These are phyloP conservation scores for Leucoma salicis DNA, from an alignment of 2,888 invertebrate species.

Conservation along the genomic window DNA sequence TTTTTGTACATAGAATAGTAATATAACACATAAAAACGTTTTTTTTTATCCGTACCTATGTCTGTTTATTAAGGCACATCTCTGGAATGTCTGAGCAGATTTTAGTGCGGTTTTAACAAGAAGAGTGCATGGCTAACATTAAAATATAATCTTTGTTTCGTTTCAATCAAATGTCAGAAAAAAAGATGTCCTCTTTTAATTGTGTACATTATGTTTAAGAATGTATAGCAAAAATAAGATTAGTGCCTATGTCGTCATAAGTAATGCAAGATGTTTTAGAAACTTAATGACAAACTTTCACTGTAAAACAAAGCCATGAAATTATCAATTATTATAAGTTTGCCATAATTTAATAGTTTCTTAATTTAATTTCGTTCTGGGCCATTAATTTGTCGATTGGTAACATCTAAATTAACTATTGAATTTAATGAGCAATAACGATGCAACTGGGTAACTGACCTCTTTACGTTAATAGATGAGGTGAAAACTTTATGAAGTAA, in stretches of 20 bases:
- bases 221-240: too few relatives aligned
- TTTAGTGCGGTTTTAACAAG: too few relatives aligned
- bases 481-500: conserved; percentile 12
- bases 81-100: too few relatives aligned
- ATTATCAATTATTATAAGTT: conserved; percentile 23
- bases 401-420: conserved; percentile 24
- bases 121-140: too few relatives aligned
- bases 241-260: not conserved
- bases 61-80: too few relatives aligned
- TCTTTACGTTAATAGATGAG: conserved; percentile 9
- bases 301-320: conserved; percentile 18
- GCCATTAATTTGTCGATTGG: conserved; percentile 26
- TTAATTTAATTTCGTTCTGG: conserved; percentile 24
- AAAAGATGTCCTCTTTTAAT: too few relatives aligned
- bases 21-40: too few relatives aligned
- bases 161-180: too few relatives aligned
- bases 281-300: conserved; percentile 11
- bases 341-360: conserved; percentile 28
- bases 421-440: conserved; percentile 10
- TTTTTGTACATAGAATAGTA: too few relatives aligned
- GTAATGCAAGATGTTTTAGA: conserved; percentile 3
- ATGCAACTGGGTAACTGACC: conserved; percentile 19
- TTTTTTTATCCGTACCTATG: too few relatives aligned
- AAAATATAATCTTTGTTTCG: too few relatives aligned
- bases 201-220: too few relatives aligned